phyloP scores from a whole-genome alignment of 2,888 invertebrate species.

The Patella pellucida region DNA sequence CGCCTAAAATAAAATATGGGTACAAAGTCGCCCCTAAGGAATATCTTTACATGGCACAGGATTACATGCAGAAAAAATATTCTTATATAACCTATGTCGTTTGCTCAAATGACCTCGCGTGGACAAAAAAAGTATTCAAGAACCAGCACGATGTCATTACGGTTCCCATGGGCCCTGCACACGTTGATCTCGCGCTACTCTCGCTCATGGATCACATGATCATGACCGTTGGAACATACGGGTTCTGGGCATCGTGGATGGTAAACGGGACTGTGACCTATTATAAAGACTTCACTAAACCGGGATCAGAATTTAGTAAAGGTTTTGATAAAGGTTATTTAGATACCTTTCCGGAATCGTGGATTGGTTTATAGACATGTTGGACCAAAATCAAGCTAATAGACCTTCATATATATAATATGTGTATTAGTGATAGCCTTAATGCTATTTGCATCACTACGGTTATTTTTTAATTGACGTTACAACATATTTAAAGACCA shows the following conservation, averaged over 20 bases:
- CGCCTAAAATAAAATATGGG: background rate
- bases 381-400: too few species aligned
- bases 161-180: background rate
- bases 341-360: background rate
- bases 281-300: background rate
- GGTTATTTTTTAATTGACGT: too few species aligned
- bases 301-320: background rate
- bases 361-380: background rate
- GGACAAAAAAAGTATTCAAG: background rate
- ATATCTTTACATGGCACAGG: background rate
- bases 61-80: background rate
- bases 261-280: background rate
- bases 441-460: too few species aligned
- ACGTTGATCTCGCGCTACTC: background rate
- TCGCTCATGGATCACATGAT: background rate
- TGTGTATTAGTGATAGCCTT: too few species aligned
- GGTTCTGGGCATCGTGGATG: background rate
- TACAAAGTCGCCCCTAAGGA: background rate
- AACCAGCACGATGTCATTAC: background rate
- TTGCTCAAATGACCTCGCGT: background rate
- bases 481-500: too few species aligned
- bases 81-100: background rate
- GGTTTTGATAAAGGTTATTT: background rate
- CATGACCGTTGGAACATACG: background rate
- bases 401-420: too few species aligned